Evolutionary conservation across 2,888 invertebrate species (phyloP).

Genomic region (Nephrotoma appendiculata): DNA sequence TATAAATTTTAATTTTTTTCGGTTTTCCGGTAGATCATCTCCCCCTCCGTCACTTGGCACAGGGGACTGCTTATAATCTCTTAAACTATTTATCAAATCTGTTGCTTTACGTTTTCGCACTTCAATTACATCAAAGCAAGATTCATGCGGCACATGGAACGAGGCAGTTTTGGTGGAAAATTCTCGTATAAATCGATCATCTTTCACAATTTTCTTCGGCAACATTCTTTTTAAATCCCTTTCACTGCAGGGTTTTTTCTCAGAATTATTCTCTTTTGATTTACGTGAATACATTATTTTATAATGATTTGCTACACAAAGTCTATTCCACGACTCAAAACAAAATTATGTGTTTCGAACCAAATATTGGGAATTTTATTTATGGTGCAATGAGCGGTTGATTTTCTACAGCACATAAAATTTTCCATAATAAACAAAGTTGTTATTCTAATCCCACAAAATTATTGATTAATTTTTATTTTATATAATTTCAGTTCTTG

Average conservation of each 20-base stretch:
- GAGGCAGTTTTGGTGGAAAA: background rate
- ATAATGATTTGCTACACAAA: background rate
- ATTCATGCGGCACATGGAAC: background rate
- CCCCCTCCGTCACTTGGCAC: background rate
- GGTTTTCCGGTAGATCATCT: background rate
- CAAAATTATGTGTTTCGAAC: background rate
- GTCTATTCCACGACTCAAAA: background rate
- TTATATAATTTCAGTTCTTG: too few relatives aligned
- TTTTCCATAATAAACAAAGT: background rate
- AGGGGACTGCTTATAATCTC: background rate
- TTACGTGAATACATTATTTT: background rate
- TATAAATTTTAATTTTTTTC: background rate
- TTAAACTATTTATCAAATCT: background rate
- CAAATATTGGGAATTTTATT: background rate
- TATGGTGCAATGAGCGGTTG: background rate
- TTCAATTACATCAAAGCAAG: background rate
- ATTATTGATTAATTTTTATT: too few relatives aligned
- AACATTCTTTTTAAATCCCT: background rate
- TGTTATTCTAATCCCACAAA: too few relatives aligned
- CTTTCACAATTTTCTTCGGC: background rate
- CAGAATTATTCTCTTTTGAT: background rate
- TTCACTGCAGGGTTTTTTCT: background rate
- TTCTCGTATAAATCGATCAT: background rate
- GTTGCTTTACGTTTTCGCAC: background rate
- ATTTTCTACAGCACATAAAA: background rate